phyloP scores from a whole-genome alignment of 2,113 vertebrate genomes.

The Nothobranchius kuhntae region DNA sequence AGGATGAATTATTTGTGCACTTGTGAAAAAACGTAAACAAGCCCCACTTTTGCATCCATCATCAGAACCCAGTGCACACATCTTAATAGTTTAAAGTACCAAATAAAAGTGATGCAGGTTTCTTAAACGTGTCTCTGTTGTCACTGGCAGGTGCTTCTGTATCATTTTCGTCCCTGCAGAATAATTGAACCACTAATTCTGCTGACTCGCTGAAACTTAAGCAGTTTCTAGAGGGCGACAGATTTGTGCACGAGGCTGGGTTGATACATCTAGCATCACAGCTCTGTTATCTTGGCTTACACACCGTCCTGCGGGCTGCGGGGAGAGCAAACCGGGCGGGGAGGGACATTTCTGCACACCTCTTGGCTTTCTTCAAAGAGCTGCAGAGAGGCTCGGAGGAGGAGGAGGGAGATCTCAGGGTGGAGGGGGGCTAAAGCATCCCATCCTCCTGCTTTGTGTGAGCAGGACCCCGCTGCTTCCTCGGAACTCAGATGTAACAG shows the following conservation, averaged over 20 bases:
- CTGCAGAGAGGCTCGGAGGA: constrained; percentile 64
- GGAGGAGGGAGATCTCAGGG: constrained; percentile 17
- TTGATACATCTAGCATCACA: constrained; percentile 23
- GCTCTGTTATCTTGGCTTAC: constrained; percentile 39
- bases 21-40: constrained; percentile 64
- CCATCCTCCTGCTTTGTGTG: constrained; percentile 35
- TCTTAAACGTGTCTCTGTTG: constrained; percentile 62
- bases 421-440: constrained; percentile 37
- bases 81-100: constrained; percentile 83
- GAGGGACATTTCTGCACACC: constrained; percentile 67
- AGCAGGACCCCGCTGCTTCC: constrained; percentile 42
- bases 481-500: constrained; percentile 36
- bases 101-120: constrained; percentile 83
- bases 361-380: constrained; percentile 72
- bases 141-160: constrained; percentile 21
- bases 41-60: too few species aligned
- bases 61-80: constrained; percentile 56
- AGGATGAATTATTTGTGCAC: constrained; percentile 87
- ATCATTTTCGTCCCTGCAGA: too few species aligned
- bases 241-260: constrained; percentile 4
- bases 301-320: constrained; percentile 36
- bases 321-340: constrained; percentile 42
- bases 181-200: neutral
- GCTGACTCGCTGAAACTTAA: neutral
- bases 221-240: neutral